Evolutionary conservation across 2,113 vertebrate species (phyloP).

Genomic region (Narcine bancroftii): DNA sequence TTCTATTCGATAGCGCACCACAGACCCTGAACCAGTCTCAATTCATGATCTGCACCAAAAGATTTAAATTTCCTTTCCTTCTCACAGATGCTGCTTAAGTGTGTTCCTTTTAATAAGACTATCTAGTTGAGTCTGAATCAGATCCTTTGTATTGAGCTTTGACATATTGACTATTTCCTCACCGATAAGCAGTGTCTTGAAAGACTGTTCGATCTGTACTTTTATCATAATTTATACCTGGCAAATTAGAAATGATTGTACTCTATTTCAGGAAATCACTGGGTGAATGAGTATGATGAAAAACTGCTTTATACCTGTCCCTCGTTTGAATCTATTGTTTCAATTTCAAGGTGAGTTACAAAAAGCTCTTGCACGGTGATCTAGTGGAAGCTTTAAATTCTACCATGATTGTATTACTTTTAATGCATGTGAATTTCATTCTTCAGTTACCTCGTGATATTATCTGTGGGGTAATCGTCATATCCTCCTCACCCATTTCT

Average conservation of each 20-base stretch:
- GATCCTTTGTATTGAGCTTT: background rate
- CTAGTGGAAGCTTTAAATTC: background rate
- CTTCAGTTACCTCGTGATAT: background rate
- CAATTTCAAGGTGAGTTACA: background rate
- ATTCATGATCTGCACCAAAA: accelerated
- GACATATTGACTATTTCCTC: background rate
- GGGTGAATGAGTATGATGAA: background rate
- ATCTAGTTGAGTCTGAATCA: background rate
- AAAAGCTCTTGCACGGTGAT: background rate
- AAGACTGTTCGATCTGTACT: background rate
- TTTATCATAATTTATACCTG: background rate
- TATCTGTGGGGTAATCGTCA: background rate
- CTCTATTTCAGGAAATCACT: background rate
- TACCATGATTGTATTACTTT: too few relatives aligned
- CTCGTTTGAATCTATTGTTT: background rate
- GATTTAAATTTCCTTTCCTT: background rate
- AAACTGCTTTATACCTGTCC: background rate
- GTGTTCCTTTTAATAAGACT: too few relatives aligned
- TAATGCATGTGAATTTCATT: background rate
- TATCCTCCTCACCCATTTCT: background rate
- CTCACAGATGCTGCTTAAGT: too few relatives aligned
- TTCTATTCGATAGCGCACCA: too few relatives aligned
- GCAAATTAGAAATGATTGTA: background rate
- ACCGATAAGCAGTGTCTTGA: background rate
- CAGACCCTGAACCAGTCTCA: background rate